These are phyloP conservation scores for Synchiropus splendidus DNA, from an alignment of 2,113 vertebrate species.

Conservation along the genomic window DNA sequence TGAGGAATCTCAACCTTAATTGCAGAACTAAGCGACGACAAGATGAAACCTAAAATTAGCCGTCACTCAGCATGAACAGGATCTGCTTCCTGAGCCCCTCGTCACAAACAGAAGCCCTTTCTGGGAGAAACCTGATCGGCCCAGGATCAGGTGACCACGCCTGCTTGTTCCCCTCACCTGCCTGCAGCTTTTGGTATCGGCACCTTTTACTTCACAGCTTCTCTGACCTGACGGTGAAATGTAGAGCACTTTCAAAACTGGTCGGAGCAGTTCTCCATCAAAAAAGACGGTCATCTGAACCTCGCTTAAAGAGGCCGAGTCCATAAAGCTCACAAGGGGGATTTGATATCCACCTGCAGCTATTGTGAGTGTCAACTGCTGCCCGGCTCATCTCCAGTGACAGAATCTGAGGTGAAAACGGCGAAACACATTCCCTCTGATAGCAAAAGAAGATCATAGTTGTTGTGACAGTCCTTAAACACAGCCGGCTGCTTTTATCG, in stretches of 20 bases:
- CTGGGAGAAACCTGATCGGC: conserved; percentile 39
- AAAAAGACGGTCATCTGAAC: conserved; percentile 47
- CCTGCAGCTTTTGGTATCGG: conserved; percentile 20
- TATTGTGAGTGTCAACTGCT: conserved; percentile 26
- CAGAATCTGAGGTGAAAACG: conserved; percentile 19
- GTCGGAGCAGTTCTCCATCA: conserved; percentile 52
- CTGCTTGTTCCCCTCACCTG: conserved; percentile 31
- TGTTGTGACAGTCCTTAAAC: conserved; percentile 23
- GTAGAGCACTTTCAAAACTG: conserved; percentile 37
- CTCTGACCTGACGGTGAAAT: conserved; percentile 29
- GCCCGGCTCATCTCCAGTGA: conserved; percentile 31
- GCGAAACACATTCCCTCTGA: conserved; percentile 17
- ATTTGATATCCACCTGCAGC: conserved; percentile 35
- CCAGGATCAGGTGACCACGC: conserved; percentile 33
- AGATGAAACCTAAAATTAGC: conserved; percentile 15
- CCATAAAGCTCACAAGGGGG: conserved; percentile 31
- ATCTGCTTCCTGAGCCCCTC: conserved; percentile 17
- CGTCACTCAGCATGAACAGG: conserved; percentile 9
- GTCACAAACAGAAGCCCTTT: conserved; percentile 26
- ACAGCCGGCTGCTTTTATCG: conserved; percentile 20
- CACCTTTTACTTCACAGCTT: conserved; percentile 39
- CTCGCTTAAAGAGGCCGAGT: conserved; percentile 25
- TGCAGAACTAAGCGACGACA: not conserved
- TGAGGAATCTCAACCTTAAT: conserved; percentile 17
- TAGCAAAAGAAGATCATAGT: conserved; percentile 26